These are phyloP conservation scores for Steinernema khuongi DNA, from an alignment of 1,140 invertebrate genomes.

Conservation along the genomic window DNA sequence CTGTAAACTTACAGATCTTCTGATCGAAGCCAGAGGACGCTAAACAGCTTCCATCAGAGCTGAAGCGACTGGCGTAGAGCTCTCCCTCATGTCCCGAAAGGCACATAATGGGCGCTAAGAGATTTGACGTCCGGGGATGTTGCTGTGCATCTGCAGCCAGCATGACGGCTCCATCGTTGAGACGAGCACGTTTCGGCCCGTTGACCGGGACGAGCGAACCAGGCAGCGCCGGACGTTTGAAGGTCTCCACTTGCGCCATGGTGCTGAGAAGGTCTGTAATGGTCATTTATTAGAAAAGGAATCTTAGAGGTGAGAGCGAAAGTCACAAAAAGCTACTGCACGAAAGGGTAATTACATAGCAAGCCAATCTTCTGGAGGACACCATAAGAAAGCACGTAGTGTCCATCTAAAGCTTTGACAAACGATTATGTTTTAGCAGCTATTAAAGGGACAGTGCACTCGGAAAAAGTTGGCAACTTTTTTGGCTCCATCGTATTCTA, in stretches of 20 bases:
- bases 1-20: constrained; percentile 79
- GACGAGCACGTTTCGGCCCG: constrained; percentile 9
- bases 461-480: too few relatives aligned
- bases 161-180: constrained; percentile 67
- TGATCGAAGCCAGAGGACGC: constrained; percentile 93
- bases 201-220: constrained; percentile 21
- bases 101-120: constrained; percentile 90
- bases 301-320: too few relatives aligned
- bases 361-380: too few relatives aligned
- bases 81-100: constrained; percentile 93
- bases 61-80: constrained; percentile 85
- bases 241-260: constrained; percentile 20
- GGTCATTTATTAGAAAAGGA: too few relatives aligned
- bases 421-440: too few relatives aligned
- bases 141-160: constrained; percentile 67
- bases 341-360: too few relatives aligned
- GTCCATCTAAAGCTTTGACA: too few relatives aligned
- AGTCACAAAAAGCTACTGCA: too few relatives aligned
- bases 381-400: too few relatives aligned
- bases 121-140: constrained; percentile 76
- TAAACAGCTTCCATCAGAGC: constrained; percentile 86
- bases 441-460: too few relatives aligned
- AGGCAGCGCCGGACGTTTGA: constrained; percentile 29
- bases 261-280: too few relatives aligned
- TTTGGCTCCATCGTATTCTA: too few relatives aligned